These are phyloP conservation scores for Mesochorus sp. DNA, from an alignment of 2,888 invertebrate species.

Conservation along the genomic window DNA sequence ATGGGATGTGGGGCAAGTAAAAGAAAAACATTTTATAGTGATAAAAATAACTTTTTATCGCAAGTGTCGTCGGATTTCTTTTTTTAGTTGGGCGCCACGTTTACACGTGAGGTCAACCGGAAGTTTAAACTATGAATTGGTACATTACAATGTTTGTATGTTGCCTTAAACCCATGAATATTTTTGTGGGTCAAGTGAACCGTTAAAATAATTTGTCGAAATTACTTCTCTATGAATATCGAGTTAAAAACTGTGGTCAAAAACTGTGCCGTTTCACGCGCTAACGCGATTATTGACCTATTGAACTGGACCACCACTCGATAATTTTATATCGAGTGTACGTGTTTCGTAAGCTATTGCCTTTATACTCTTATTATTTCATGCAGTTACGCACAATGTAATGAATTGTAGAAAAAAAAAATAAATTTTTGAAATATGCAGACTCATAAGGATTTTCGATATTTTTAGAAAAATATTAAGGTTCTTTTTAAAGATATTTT, in stretches of 20 bases:
- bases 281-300: conserved; percentile 65
- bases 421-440: too few relatives aligned
- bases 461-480: too few relatives aligned
- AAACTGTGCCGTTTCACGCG: conserved; percentile 9
- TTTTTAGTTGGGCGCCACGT: background rate
- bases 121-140: conserved; percentile 5
- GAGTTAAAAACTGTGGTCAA: conserved; percentile 2
- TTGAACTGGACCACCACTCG: conserved; percentile 68
- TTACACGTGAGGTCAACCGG: background rate
- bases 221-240: too few relatives aligned
- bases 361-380: conserved; percentile 68
- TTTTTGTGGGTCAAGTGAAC: background rate
- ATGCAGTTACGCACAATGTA: conserved; percentile 16
- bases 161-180: background rate
- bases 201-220: background rate
- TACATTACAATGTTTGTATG: background rate
- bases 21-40: background rate
- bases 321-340: conserved; percentile 70
- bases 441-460: too few relatives aligned
- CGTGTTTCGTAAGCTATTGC: conserved; percentile 72
- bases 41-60: background rate
- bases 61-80: background rate
- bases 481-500: too few relatives aligned
- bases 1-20: background rate
- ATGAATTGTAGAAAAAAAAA: conserved; percentile 18